Conservation (phyloP, 2,797 vertebrate species). For the Leptatherina wallacei region DNA sequence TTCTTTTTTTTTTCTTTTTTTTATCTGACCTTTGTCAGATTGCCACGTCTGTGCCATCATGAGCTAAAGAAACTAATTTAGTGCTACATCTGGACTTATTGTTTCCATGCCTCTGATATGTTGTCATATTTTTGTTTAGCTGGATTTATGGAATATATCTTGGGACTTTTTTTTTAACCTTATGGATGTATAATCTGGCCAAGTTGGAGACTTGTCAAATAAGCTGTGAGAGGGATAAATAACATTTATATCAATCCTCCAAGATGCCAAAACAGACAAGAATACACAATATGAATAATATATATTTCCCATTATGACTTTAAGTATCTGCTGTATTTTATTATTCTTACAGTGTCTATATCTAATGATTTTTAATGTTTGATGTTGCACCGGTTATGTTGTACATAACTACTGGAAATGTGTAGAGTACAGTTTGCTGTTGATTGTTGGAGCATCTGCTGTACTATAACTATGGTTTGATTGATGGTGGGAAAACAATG, state of each 20-base stretch:
- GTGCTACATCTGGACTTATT: conserved; percentile 45
- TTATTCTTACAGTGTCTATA: conserved; percentile 76
- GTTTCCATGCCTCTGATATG: conserved; percentile 47
- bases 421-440: conserved; percentile 65
- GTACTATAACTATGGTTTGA: conserved; percentile 70
- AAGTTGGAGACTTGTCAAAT: conserved; percentile 57
- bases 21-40: conserved; percentile 24
- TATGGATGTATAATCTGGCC: conserved; percentile 41
- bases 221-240: conserved; percentile 61
- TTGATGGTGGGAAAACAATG: conserved; percentile 68
- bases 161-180: conserved; percentile 39
- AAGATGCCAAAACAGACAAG: conserved; percentile 76
- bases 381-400: conserved; percentile 71
- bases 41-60: conserved; percentile 31
- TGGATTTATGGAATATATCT: conserved; percentile 46
- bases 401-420: conserved; percentile 78
- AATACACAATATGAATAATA: conserved; percentile 72
- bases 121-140: conserved; percentile 37
- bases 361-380: conserved; percentile 67
- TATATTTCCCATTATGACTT: conserved; percentile 72
- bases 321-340: conserved; percentile 81
- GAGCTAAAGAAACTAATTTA: conserved; percentile 30
- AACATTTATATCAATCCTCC: conserved; percentile 61
- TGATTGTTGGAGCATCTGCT: conserved; percentile 74
- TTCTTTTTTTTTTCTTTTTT: neutral